These are phyloP conservation scores for Whitmania pigra DNA, from an alignment of 1,140 invertebrate species.

Conservation along the genomic window DNA sequence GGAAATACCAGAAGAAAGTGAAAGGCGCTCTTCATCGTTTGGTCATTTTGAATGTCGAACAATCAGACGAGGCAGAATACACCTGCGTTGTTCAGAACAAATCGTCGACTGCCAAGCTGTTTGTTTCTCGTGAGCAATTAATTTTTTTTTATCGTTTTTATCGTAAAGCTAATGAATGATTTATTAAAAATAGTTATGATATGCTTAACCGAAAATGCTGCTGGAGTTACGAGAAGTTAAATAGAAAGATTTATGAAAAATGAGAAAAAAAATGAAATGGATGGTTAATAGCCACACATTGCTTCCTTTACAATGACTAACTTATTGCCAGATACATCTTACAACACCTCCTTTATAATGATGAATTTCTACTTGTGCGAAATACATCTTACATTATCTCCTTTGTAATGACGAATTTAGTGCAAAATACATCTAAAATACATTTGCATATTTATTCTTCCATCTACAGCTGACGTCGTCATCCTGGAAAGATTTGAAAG, in stretches of 20 bases:
- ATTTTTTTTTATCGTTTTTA: background rate
- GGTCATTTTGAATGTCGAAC: constrained; percentile 20
- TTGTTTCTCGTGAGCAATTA: background rate
- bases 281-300: no score
- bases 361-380: no score
- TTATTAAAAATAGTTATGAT: background rate
- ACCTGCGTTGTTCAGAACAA: constrained; percentile 37
- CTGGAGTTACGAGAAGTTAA: background rate
- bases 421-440: background rate
- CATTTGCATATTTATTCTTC: background rate
- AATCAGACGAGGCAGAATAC: constrained; percentile 28
- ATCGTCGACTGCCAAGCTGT: constrained; percentile 58
- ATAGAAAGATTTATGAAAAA: background rate
- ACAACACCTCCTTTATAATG: no score
- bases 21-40: constrained; percentile 17
- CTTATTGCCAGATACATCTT: no score
- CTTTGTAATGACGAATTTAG: background rate
- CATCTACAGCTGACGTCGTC: constrained; percentile 64
- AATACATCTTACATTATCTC: no score
- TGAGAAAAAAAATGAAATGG: no score
- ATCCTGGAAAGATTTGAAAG: constrained; percentile 94
- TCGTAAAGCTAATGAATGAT: background rate
- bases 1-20: constrained; percentile 11
- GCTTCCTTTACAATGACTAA: no score
- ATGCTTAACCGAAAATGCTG: no score